These are phyloP conservation scores for Oligia strigilis DNA, from an alignment of 2,888 invertebrate species.

Conservation along the genomic window DNA sequence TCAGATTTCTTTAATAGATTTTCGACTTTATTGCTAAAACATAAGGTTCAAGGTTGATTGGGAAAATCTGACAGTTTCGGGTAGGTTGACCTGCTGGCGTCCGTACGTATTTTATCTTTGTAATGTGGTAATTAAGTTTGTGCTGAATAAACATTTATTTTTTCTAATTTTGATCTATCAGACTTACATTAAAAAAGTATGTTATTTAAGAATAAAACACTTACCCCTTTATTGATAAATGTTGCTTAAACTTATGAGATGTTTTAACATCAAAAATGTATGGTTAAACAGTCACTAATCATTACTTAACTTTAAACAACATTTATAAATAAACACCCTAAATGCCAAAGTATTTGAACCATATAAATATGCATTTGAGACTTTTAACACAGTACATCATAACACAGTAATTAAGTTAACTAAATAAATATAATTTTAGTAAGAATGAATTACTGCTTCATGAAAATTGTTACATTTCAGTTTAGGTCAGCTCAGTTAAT, in stretches of 20 bases:
- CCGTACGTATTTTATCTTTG: no score
- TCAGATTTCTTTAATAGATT: no score
- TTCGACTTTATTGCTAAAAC: no score
- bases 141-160: no score
- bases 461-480: constrained; percentile 1
- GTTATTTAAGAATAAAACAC: no score
- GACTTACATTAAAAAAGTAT: no score
- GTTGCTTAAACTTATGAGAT: not conserved
- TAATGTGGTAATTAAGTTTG: no score
- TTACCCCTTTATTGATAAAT: no score
- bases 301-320: not conserved
- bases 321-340: not conserved
- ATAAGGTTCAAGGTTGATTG: no score
- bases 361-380: not conserved
- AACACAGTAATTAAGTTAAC: not conserved
- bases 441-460: not conserved
- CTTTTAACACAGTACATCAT: not conserved
- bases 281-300: not conserved
- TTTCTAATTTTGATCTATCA: no score
- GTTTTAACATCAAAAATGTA: not conserved
- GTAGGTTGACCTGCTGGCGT: no score
- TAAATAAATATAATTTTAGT: not conserved
- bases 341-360: not conserved
- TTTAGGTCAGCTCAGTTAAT: constrained; percentile 26
- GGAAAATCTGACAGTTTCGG: no score